Evolutionary conservation across 2,797 vertebrate genomes (phyloP), one percentile per base, ranked within the genome.

Genomic region (Poeciliopsis presidionis): DNA sequence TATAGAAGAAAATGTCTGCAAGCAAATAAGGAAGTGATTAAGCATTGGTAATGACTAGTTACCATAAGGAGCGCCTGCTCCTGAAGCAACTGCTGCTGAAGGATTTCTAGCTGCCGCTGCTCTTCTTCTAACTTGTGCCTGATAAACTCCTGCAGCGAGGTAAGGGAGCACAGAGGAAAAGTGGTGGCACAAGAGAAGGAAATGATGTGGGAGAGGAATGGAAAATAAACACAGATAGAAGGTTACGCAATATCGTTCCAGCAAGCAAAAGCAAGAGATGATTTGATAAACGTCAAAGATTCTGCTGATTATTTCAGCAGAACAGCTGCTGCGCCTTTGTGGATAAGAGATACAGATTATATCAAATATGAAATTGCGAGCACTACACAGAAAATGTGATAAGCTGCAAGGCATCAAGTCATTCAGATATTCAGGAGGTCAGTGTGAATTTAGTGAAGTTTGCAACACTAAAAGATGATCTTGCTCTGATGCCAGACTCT

Each of bases 1-100:
- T 61, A 13, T 67, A 77, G 13, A 71, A 72, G 39, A 28, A 74
- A 81, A 73, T 28, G 46, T 76, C 73, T 46, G 79, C 61, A 78
- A 63, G 74, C 51, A 85, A 77, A 81, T 69, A 41, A 84, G 73
- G 46, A 80, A 76, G 82, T 71, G 74, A 89, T 74, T 39, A 80
- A 39, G 79, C 46, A 55, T 57, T 28, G 65, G 61, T 84, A 78
- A 88, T 53, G 72, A 78, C 69, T 74, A 82, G 91, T 97, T 97
- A 98, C 97, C 97, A 98, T 97, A 76, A 98, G 96, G 84, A 98
- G 93, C 47, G 97, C 97, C 93, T 98, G 97, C 92, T 98, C 97
- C 95, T 98, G 97, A 89, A 98, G 96, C 92, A 98, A 92, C 95
- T 98, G 97, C 95, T 98, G 97, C 94, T 98, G 97, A 75, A 98